A percentile compares a stretch with the other conserved stretches of the same genome.
Conservation (phyloP, 2,113 vertebrate species). For the Oryzias woworae region DNA sequence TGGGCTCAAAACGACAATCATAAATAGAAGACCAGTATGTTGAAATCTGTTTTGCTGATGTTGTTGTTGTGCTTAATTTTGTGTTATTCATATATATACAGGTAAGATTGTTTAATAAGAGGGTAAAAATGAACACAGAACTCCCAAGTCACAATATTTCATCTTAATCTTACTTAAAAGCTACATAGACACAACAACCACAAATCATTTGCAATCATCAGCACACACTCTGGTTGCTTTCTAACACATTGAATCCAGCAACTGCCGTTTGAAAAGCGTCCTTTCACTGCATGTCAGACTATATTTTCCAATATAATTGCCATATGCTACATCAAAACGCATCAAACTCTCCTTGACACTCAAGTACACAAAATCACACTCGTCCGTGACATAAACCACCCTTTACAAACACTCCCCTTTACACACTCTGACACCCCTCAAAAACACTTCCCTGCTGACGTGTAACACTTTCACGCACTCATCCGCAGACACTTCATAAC, state of each 20-base stretch:
- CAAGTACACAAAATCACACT: constrained; percentile 67
- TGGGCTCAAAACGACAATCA: too few relatives aligned
- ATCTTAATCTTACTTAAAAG: too few relatives aligned
- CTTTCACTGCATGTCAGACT: constrained; percentile 41
- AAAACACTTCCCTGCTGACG: constrained; percentile 70
- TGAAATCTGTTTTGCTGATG: too few relatives aligned
- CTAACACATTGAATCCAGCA: constrained; percentile 17
- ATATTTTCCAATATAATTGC: constrained; percentile 49
- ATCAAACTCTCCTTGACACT: constrained; percentile 72
- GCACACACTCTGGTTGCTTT: constrained; percentile 3
- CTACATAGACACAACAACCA: too few relatives aligned
- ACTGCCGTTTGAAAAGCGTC: constrained; percentile 22
- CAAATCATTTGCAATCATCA: not conserved
- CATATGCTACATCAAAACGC: constrained; percentile 68
- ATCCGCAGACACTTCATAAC: constrained; percentile 72
- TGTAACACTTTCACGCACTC: constrained; percentile 68
- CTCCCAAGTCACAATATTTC: too few relatives aligned
- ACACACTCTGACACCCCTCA: constrained; percentile 72
- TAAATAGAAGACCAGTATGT: too few relatives aligned
- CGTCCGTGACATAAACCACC: constrained; percentile 63
- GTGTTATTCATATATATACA: too few relatives aligned
- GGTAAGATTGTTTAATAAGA: too few relatives aligned
- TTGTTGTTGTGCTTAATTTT: too few relatives aligned
- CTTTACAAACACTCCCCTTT: constrained; percentile 62
- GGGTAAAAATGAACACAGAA: too few relatives aligned